Conservation (phyloP, 1,140 invertebrate genomes). For the Zophobas morio region DNA sequence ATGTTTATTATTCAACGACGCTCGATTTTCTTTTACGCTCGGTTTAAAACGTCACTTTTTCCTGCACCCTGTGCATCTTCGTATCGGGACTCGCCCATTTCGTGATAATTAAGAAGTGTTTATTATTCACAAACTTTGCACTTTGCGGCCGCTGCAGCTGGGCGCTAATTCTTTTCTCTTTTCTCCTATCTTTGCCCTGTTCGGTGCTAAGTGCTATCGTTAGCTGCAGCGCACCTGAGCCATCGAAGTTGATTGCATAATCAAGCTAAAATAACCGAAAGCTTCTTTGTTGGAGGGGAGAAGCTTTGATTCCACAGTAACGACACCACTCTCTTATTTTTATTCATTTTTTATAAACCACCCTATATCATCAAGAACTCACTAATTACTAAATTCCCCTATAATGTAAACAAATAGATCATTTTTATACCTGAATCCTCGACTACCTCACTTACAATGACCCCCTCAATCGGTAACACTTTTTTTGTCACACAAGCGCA, state of each 20-base stretch:
- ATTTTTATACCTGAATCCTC: too few relatives aligned
- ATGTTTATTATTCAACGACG: slow-evolving; percentile 55
- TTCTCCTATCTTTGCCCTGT: slow-evolving; percentile 39
- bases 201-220: slow-evolving; percentile 44
- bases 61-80: slow-evolving; percentile 8
- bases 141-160: slow-evolving; percentile 43
- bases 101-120: slow-evolving; percentile 41
- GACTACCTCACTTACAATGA: too few relatives aligned
- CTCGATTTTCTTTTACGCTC: slow-evolving; percentile 32
- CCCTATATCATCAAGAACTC: too few relatives aligned
- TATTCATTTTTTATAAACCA: too few relatives aligned
- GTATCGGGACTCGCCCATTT: slow-evolving; percentile 42
- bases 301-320: slow-evolving; percentile 3
- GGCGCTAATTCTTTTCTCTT: slow-evolving; percentile 42
- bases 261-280: slow-evolving; percentile 42
- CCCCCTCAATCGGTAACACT: too few relatives aligned
- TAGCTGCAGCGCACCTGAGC: slow-evolving; percentile 45
- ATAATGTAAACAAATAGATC: too few relatives aligned
- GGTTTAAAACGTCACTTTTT: slow-evolving; percentile 8
- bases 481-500: too few relatives aligned
- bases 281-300: not conserved
- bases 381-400: too few relatives aligned
- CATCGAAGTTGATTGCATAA: slow-evolving; percentile 44
- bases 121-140: slow-evolving; percentile 47
- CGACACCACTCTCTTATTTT: too few relatives aligned